Evolutionary conservation across 2,797 vertebrate genomes (phyloP).

Genomic region (Spinus pinus): DNA sequence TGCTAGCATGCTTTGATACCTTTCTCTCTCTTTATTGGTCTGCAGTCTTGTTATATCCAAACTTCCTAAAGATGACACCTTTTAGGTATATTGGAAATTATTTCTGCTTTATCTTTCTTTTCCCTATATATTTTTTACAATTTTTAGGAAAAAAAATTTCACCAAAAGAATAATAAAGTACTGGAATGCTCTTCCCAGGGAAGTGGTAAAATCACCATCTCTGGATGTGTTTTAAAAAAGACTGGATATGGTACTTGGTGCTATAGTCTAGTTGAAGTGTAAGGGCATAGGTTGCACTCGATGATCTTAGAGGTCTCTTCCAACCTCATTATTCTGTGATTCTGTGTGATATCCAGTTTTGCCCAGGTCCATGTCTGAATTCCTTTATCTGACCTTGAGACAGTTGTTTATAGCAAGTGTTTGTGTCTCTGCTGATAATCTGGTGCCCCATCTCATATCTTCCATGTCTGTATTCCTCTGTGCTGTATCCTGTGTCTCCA

Average conservation of each 20-base stretch:
- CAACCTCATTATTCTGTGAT: no score
- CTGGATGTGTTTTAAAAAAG: no score
- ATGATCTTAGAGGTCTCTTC: no score
- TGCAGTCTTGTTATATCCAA: not conserved
- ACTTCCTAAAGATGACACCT: accelerated
- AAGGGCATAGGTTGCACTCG: no score
- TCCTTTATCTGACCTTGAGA: not conserved
- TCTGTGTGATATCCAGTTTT: not conserved
- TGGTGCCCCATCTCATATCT: not conserved
- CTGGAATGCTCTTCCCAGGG: no score
- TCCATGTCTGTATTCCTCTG: not conserved
- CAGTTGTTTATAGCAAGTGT: not conserved
- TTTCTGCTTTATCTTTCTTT: not conserved
- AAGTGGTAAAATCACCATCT: no score
- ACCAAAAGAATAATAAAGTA: no score
- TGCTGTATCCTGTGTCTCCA: accelerated
- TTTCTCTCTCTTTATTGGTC: not conserved
- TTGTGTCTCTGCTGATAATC: not conserved
- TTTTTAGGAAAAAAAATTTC: no score
- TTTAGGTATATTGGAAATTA: not conserved
- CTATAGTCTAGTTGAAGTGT: no score
- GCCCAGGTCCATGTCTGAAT: not conserved
- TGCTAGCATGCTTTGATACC: not conserved
- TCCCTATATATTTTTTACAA: not conserved
- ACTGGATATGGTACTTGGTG: no score